Percentiles rank a stretch among this genome's conserved stretches.
Evolutionary conservation across 2,797 vertebrate genomes (phyloP).

Genomic region (Anomalospiza imberbis): DNA sequence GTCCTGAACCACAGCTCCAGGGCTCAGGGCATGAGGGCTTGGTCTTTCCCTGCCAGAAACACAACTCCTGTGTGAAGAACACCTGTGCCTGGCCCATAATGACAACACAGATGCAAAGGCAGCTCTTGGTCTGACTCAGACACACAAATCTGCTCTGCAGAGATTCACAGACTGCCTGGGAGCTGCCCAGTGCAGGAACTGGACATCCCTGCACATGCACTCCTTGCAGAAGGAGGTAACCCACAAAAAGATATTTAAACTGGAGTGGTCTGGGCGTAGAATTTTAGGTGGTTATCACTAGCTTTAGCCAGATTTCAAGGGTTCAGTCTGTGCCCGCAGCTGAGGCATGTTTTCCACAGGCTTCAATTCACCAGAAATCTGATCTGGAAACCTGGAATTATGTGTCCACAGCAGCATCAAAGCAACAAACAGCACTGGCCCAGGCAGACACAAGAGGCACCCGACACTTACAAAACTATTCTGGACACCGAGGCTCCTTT

Average conservation of each 20-base stretch:
- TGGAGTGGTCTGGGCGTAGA: neutral
- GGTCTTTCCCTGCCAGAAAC: neutral
- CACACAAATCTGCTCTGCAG: neutral
- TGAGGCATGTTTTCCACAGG: neutral
- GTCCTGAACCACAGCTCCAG: neutral
- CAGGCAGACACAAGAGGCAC: neutral
- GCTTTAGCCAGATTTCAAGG: neutral
- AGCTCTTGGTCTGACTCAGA: neutral
- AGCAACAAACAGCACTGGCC: neutral
- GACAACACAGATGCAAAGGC: neutral
- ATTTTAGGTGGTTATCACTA: neutral
- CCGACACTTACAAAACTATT: neutral
- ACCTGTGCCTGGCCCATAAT: fast-evolving
- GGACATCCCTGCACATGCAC: fast-evolving
- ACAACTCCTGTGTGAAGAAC: no score
- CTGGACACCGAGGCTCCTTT: neutral
- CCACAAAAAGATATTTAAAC: neutral
- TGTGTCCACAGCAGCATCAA: neutral
- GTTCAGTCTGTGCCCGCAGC: neutral
- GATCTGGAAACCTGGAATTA: neutral
- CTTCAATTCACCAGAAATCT: neutral
- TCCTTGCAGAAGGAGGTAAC: neutral
- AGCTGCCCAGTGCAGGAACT: neutral
- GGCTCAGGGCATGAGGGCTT: fast-evolving
- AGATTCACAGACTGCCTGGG: neutral